phyloP scores from a whole-genome alignment of 2,113 vertebrate species.

The Butorides virescens region DNA sequence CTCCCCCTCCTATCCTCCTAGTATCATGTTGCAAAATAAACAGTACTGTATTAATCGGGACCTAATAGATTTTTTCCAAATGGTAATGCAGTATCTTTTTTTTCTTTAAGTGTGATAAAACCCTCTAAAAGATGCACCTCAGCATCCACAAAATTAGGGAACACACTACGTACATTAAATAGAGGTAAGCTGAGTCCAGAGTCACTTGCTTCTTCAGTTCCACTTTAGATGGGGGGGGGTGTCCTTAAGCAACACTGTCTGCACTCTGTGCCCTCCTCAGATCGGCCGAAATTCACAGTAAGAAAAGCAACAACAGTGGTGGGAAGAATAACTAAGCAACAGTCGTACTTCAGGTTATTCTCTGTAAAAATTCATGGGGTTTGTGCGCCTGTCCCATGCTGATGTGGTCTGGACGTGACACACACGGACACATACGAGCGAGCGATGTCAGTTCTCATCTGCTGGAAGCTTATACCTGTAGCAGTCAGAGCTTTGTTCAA shows the following conservation, averaged over 20 bases:
- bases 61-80: not conserved
- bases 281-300: not conserved
- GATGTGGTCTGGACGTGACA: not conserved
- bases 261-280: not conserved
- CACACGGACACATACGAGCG: fast-evolving
- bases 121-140: constrained; percentile 7
- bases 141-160: not conserved
- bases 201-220: not conserved
- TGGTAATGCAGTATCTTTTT: not conserved
- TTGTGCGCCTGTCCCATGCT: not conserved
- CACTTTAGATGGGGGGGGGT: not conserved
- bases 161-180: constrained; percentile 14
- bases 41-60: not conserved
- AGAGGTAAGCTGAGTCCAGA: not conserved
- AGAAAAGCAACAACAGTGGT: not conserved
- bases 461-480: constrained; percentile 15
- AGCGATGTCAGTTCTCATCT: not conserved
- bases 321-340: not conserved
- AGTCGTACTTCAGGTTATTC: not conserved
- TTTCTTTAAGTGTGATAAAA: not conserved
- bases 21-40: not conserved
- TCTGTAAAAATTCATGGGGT: not conserved
- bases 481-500: constrained; percentile 64
- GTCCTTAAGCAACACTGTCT: not conserved
- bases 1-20: not conserved